These are phyloP conservation scores for Leucophora obtusa DNA, from an alignment of 2,888 invertebrate genomes.

Conservation along the genomic window DNA sequence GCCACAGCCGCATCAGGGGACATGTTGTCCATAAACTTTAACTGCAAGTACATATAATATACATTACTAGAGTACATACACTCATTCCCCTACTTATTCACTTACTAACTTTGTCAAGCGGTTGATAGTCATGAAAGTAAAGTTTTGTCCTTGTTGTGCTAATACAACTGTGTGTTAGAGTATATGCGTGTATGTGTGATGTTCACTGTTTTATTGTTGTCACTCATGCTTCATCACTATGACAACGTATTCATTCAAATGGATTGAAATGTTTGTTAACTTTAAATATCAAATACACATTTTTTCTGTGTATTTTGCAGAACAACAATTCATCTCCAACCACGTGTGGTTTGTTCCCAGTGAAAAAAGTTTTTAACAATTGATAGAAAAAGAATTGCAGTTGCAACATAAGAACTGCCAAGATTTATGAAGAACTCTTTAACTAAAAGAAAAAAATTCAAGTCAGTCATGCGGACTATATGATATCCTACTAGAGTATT, in stretches of 20 bases:
- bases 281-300: neutral
- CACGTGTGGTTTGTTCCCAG: neutral
- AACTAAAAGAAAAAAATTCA: too few species aligned
- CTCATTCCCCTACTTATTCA: neutral
- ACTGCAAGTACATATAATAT: neutral
- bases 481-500: too few species aligned
- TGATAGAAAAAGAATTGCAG: too few species aligned
- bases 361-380: too few species aligned
- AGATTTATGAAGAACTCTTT: too few species aligned
- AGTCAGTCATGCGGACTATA: too few species aligned
- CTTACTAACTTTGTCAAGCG: neutral
- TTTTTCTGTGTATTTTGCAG: neutral
- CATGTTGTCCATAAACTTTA: neutral
- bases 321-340: slow-evolving; percentile 10
- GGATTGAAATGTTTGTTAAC: slow-evolving; percentile 45
- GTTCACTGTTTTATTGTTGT: neutral
- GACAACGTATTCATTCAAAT: slow-evolving; percentile 44
- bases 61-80: neutral
- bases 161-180: neutral
- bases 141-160: slow-evolving; percentile 26
- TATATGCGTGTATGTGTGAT: too few species aligned
- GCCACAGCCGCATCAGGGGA: neutral
- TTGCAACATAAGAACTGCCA: too few species aligned
- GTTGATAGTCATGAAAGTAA: slow-evolving; percentile 8
- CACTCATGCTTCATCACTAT: slow-evolving; percentile 28